Conservation (phyloP, 2,113 vertebrate genomes). For the Circaetus gallicus region DNA sequence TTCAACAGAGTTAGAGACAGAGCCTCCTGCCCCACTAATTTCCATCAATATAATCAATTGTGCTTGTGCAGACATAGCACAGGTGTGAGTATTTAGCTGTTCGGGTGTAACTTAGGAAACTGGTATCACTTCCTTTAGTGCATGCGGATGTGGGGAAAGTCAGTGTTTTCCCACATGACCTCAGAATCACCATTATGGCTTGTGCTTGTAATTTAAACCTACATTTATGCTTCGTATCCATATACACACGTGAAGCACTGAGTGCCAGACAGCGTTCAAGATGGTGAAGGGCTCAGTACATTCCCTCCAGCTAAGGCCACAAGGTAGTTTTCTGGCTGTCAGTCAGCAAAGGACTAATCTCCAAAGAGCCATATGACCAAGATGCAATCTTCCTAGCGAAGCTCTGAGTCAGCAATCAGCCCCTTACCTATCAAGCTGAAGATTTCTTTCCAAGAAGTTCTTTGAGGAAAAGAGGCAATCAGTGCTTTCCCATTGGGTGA, state of each 20-base stretch:
- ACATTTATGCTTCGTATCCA: neutral
- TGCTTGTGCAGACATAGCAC: neutral
- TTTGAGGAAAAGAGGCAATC: neutral
- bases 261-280: fast-evolving
- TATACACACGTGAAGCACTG: fast-evolving
- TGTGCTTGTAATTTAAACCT: neutral
- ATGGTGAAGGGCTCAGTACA: neutral
- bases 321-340: neutral
- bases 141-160: fast-evolving
- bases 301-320: neutral
- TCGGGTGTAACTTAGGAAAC: neutral
- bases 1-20: neutral
- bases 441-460: neutral
- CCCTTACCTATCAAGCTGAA: neutral
- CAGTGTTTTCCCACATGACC: neutral
- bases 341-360: neutral
- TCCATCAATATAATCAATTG: neutral
- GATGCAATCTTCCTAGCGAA: neutral
- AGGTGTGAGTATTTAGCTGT: neutral
- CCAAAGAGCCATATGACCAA: neutral
- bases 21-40: neutral
- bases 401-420: neutral
- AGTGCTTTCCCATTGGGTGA: neutral
- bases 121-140: fast-evolving
- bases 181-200: neutral